Percentiles rank a stretch among this genome's conserved stretches.
These are phyloP conservation scores for Cheiracanthium punctorium DNA, from an alignment of 2,888 invertebrate species.

Conservation along the genomic window DNA sequence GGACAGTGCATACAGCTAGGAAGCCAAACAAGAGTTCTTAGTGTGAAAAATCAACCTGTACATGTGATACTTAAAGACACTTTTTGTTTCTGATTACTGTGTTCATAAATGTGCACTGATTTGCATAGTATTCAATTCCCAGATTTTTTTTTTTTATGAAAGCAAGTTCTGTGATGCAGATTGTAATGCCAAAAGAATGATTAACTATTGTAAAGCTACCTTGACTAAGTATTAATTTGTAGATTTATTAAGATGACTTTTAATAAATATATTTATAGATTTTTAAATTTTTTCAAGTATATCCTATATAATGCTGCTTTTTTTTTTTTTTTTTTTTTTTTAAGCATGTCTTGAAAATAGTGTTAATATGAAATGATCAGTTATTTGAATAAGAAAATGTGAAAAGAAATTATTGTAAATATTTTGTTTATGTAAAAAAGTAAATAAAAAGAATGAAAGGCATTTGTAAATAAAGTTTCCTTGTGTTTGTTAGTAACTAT, in stretches of 20 bases:
- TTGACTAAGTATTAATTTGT: neutral
- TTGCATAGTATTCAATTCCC: neutral
- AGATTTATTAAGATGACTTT: neutral
- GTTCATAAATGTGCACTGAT: neutral
- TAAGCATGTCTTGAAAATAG: too few relatives aligned
- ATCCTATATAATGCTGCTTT: too few relatives aligned
- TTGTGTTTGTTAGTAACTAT: too few relatives aligned
- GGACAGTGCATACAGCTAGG: conserved; percentile 56
- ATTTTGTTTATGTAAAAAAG: too few relatives aligned
- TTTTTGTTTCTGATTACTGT: neutral
- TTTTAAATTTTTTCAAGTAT: too few relatives aligned
- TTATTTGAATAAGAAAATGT: too few relatives aligned
- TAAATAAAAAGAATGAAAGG: too few relatives aligned
- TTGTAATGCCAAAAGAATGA: neutral
- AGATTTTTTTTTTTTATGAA: neutral
- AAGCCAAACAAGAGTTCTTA: conserved; percentile 37
- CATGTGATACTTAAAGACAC: neutral
- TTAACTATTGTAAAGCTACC: neutral
- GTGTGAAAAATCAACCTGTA: neutral
- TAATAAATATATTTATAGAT: too few relatives aligned
- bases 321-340: too few relatives aligned
- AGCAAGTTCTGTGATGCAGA: conserved; percentile 3
- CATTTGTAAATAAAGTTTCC: too few relatives aligned
- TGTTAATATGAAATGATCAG: too few relatives aligned
- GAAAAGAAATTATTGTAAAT: too few relatives aligned